Evolutionary conservation across 92 coral and sea anemone species (phyloP).

Genomic region (Desmophyllum pertusum): DNA sequence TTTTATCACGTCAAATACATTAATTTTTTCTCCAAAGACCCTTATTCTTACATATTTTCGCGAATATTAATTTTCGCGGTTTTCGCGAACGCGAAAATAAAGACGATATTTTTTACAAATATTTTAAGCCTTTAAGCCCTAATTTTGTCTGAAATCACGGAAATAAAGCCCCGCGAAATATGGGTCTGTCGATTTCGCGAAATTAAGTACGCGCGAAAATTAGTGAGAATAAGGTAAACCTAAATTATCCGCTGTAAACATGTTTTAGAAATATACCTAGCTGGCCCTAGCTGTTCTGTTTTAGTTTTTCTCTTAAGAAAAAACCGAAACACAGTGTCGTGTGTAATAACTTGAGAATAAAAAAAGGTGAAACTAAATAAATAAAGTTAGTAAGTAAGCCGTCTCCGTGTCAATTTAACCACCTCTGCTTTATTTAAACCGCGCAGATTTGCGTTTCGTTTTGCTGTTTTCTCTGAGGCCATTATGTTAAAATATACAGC

Average conservation of each 20-base stretch:
- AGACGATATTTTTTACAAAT: no score
- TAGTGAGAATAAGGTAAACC: neutral
- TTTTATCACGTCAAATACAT: neutral
- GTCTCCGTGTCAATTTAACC: neutral
- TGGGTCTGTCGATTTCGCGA: no score
- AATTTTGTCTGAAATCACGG: no score
- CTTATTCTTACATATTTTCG: no score
- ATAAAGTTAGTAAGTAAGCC: neutral
- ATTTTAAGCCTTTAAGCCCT: no score
- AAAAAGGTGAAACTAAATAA: neutral
- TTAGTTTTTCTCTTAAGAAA: neutral
- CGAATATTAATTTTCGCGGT: no score
- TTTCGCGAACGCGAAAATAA: no score
- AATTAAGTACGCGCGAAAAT: no score
- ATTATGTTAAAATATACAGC: no score
- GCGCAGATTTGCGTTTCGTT: neutral
- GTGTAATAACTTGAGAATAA: neutral
- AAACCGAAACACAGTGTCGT: neutral
- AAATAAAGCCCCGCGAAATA: no score
- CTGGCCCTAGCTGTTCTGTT: neutral
- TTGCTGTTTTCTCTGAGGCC: slow-evolving; percentile 2
- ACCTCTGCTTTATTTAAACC: neutral
- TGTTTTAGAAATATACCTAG: neutral
- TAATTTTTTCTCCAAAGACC: neutral
- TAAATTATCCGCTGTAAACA: neutral